Base-by-base conservation (phyloP, 2,888 invertebrate species). In the Apodemia hepburni region DNA sequence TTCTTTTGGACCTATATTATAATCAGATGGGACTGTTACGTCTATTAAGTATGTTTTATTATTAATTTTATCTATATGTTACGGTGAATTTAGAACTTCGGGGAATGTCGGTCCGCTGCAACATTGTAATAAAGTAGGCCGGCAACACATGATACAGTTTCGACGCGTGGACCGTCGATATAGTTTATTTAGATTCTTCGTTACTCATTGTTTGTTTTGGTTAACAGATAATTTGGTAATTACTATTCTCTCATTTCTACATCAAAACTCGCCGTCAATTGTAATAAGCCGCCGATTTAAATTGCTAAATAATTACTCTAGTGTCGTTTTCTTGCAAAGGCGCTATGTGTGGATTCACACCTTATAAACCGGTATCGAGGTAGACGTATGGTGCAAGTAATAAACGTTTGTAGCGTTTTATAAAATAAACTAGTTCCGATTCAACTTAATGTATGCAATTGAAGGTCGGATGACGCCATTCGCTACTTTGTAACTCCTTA, bases 241-340 rank as follows among this genome's bases (percentile, higher is more conserved):
- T 3, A 51, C 51, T 51, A 51, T 51, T 51, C 22, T 51, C 22
- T 51, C 17, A 9, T 51, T 51, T 51, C 17, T 49, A 51, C 22
- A 11, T 51, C 51, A 51, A 51, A 51, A 51, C 22, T 51, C 22
- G 51, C 51, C 51, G 18, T 51, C 6, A 51, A 18, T 11, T 11
- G 51, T 51, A 51, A 51, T 22, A 51, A 22, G 51, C 22, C 51
- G 51, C 12, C 18, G 51, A 51, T 51, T 51, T 51, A 51, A 11
- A 51, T 51, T 51, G 22, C 51, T 17, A 51, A 51, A 51, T 22
- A 1, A 51, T 22, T 51, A 18, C 22, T 51, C 51, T 22, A 11
- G 51, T 18, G 51, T 51, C 51, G 22, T 51, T 51, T 18, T 51
- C 22, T 22, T 22, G 4, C 22, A 51, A 51, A 18, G 17, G 11